These are phyloP conservation scores for Anoplius nigerrimus DNA, from an alignment of 2,888 invertebrate species.

Conservation along the genomic window DNA sequence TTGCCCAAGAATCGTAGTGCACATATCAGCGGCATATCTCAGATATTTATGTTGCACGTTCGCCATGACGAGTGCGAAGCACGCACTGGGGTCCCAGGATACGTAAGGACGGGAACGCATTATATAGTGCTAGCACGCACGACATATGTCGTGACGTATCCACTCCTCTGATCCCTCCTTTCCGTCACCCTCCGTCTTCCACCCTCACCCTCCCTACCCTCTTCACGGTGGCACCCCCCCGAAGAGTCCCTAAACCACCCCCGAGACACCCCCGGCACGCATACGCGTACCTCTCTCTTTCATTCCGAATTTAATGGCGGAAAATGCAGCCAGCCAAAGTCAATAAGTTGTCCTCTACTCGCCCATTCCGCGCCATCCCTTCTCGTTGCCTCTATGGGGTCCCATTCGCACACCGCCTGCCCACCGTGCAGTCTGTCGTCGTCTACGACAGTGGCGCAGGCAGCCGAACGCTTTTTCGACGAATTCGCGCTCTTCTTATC, in stretches of 20 bases:
- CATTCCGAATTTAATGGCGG: conserved; percentile 51
- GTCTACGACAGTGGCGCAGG: conserved; percentile 34
- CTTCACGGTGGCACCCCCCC: conserved; percentile 23
- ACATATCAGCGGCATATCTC: conserved; percentile 38
- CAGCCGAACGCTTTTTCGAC: neutral
- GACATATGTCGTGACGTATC: conserved; percentile 69
- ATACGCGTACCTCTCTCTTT: conserved; percentile 21
- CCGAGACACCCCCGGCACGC: conserved; percentile 17
- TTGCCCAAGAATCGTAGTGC: too few relatives aligned
- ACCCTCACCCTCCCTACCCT: conserved; percentile 10
- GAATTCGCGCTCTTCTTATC: too few relatives aligned
- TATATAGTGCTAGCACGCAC: conserved; percentile 67
- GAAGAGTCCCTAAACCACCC: conserved; percentile 11
- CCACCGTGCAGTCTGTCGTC: conserved; percentile 30
- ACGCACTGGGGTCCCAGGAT: conserved; percentile 43
- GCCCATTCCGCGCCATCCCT: conserved; percentile 10
- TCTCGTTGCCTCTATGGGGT: conserved; percentile 25
- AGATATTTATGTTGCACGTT: conserved; percentile 58
- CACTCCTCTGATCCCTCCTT: conserved; percentile 20
- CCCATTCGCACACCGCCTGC: conserved; percentile 33
- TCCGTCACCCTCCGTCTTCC: conserved; percentile 12
- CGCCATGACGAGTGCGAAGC: conserved; percentile 39
- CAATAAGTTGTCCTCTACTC: conserved; percentile 52
- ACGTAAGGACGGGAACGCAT: conserved; percentile 58
- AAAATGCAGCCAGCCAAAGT: conserved; percentile 60